Evolutionary conservation across 1,140 invertebrate genomes (phyloP).

Genomic region (Euwallacea fornicatus): DNA sequence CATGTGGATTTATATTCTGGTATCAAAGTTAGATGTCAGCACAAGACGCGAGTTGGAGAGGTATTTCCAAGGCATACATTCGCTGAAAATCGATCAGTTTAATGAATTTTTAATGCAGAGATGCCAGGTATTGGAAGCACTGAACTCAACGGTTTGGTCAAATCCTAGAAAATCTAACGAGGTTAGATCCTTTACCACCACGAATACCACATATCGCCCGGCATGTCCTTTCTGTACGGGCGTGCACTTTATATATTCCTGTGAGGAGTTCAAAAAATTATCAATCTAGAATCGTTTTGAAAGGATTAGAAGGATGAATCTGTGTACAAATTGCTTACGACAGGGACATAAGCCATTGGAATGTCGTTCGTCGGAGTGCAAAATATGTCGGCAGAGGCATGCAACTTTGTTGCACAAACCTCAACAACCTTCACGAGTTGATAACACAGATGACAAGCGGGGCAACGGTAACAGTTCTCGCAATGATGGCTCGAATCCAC

Average conservation of each 20-base stretch:
- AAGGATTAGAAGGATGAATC: background rate
- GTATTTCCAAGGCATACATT: background rate
- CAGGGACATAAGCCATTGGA: background rate
- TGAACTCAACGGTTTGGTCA: background rate
- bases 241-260: background rate
- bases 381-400: too few relatives aligned
- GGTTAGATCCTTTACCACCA: background rate
- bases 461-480: too few relatives aligned
- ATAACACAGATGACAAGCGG: too few relatives aligned
- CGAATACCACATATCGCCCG: background rate
- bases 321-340: conserved; percentile 8
- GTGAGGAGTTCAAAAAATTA: conserved; percentile 6
- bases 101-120: conserved; percentile 2
- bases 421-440: too few relatives aligned
- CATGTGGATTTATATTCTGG: background rate
- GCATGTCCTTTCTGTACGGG: background rate
- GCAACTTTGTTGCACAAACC: too few relatives aligned
- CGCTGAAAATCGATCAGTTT: background rate
- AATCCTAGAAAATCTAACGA: background rate
- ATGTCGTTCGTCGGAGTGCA: too few relatives aligned
- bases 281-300: conserved; percentile 2
- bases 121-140: background rate
- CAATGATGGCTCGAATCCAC: too few relatives aligned
- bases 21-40: background rate
- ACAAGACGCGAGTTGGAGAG: background rate